Evolutionary conservation across 2,113 vertebrate genomes (phyloP), one percentile per base, ranked within the genome.

Genomic region (Puntigrus tetrazona): DNA sequence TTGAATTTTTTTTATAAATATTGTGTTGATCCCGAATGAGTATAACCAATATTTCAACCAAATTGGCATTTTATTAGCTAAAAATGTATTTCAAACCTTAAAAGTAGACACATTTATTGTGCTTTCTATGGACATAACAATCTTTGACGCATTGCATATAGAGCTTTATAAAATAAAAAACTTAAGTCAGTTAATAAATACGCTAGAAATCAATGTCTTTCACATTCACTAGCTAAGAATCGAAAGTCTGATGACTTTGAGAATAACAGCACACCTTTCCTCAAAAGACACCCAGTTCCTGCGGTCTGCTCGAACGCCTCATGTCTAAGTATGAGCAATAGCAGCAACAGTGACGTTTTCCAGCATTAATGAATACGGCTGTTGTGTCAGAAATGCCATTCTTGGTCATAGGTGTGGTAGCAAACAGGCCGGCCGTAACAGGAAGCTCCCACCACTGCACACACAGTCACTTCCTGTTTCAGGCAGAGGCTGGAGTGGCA

Each of bases 401-500:
- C 31, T 78, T 78, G 78, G 59, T 9, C 57, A 50, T 52, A 63
- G 74, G 74, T 69, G 83, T 55, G 61, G 74, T 29, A 55, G 27
- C 25, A 41, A 7, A 38, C 7, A 57, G 16, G 10, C 20, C 31
- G 65, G 41, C 36, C 29, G 5, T 34, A 69, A 84, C 73, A 85
- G 83, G 83, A 87, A 85, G 70, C n/a, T n/a, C 41, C 25, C 41
- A 27, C 45, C 38, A 27, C 55, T 67, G 45, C 77, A 85, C n/a
- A 57, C 65, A 70, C 22, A 72, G 57, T 31, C 13, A 73, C 75
- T 88, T 90, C 85, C 88, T 90, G 88, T 89, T 89, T 73, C 34
- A 36, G 70, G 20, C 47, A 43, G 41, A 57, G 25, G 81, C 16
- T n/a, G 50, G 47, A 77, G 41, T 27, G 13, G n/a, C 84, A 88